These are phyloP conservation scores for Tenrec ecaudatus DNA, from an alignment of 2,113 vertebrate genomes.

Conservation along the genomic window DNA sequence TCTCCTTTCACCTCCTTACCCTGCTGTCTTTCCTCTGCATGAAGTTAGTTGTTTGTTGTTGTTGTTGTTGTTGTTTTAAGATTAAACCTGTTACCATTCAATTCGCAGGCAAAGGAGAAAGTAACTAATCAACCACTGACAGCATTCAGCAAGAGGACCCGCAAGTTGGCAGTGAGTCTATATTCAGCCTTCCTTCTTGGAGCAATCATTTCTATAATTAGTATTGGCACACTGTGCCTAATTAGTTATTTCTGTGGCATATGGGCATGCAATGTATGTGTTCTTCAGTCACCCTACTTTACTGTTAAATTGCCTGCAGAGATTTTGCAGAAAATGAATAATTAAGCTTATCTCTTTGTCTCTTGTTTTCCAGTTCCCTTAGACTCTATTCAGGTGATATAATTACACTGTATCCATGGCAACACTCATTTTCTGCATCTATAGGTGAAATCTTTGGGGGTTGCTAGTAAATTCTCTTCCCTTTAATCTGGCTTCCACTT, in stretches of 20 bases:
- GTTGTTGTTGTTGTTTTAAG: not conserved
- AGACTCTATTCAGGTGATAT: constrained; percentile 72
- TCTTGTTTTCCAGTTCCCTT: constrained; percentile 71
- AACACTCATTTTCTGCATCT: constrained; percentile 60
- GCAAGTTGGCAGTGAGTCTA: constrained; percentile 51
- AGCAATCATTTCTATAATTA: constrained; percentile 75
- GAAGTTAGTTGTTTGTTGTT: not conserved
- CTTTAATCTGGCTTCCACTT: constrained; percentile 56
- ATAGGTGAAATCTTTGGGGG: constrained; percentile 65
- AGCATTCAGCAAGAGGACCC: constrained; percentile 52
- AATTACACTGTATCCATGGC: constrained; percentile 71
- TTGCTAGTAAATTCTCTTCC: constrained; percentile 1
- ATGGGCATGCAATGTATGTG: constrained; percentile 73
- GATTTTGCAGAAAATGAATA: constrained; percentile 74
- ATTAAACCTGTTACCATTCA: constrained; percentile 45
- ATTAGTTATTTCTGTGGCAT: constrained; percentile 78
- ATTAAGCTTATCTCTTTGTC: constrained; percentile 75
- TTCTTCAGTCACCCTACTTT: constrained; percentile 68
- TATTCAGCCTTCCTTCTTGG: constrained; percentile 69
- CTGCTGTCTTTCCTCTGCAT: not conserved
- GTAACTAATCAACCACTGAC: constrained; percentile 53
- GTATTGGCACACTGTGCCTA: constrained; percentile 47
- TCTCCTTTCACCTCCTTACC: constrained; percentile 9
- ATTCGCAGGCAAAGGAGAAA: constrained; percentile 62
- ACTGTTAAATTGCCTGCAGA: constrained; percentile 73